These are phyloP conservation scores for Pseudomyrmex sp. DNA, from an alignment of 1,140 invertebrate species.

Conservation along the genomic window DNA sequence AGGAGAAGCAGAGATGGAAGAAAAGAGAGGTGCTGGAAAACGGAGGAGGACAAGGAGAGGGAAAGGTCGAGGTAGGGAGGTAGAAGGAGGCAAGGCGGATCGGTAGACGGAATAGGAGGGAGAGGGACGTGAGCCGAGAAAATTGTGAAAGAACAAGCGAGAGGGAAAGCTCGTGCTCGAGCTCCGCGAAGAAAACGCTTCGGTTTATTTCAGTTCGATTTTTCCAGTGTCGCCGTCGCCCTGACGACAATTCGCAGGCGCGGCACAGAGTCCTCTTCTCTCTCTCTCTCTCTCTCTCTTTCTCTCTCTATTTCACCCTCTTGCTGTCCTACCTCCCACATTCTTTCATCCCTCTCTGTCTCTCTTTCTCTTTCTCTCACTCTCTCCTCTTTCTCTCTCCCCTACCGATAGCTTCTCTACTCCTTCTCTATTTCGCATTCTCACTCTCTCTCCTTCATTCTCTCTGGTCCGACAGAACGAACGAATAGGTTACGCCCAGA, in stretches of 20 bases:
- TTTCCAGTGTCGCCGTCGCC: slow-evolving; percentile 84
- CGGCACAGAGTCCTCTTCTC: slow-evolving; percentile 76
- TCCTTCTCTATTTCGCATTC: slow-evolving; percentile 53
- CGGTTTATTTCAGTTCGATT: slow-evolving; percentile 85
- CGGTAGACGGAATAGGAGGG: slow-evolving; percentile 16
- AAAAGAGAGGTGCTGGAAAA: slow-evolving; percentile 53
- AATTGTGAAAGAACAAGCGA: slow-evolving; percentile 64
- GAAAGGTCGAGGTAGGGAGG: slow-evolving; percentile 25
- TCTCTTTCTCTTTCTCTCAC: slow-evolving; percentile 33
- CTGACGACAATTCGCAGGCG: slow-evolving; percentile 85
- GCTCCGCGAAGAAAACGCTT: slow-evolving; percentile 81
- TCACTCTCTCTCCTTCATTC: slow-evolving; percentile 72
- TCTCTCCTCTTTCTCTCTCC: slow-evolving; percentile 15
- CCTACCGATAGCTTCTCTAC: slow-evolving; percentile 66
- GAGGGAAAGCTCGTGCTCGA: slow-evolving; percentile 59
- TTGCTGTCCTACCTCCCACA: slow-evolving; percentile 64
- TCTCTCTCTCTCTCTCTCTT: slow-evolving; percentile 63
- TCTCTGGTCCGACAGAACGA: slow-evolving; percentile 74
- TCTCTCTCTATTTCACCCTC: slow-evolving; percentile 72
- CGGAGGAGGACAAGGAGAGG: slow-evolving; percentile 43
- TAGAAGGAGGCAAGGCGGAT: slow-evolving; percentile 32
- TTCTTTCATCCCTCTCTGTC: slow-evolving; percentile 51
- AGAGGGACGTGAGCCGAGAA: slow-evolving; percentile 38
- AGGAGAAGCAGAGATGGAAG: slow-evolving; percentile 50
- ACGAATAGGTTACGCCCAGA: slow-evolving; percentile 85